phyloP scores from a whole-genome alignment of 2,888 invertebrate species.

The Pachymerium ferrugineum region DNA sequence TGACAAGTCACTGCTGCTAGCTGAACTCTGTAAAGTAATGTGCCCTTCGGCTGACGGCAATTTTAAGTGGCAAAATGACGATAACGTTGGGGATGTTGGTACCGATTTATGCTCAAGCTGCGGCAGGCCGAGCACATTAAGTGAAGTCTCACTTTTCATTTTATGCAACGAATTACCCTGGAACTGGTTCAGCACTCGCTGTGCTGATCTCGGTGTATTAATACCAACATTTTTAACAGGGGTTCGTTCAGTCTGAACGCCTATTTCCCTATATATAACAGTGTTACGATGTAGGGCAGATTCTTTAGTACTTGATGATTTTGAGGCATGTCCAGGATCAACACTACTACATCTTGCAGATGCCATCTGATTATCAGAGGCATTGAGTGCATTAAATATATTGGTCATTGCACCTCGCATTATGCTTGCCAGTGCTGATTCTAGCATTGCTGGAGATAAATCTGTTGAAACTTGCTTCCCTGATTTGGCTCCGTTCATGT shows the following conservation, averaged over 20 bases:
- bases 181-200: background rate
- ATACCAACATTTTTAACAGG: constrained; percentile 35
- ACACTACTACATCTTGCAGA: background rate
- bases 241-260: constrained; percentile 33
- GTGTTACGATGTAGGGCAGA: background rate
- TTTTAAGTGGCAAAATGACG: background rate
- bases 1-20: background rate
- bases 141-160: constrained; percentile 36
- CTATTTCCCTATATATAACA: constrained; percentile 29
- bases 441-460: constrained; percentile 16
- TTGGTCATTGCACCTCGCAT: constrained; percentile 31
- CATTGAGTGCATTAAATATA: background rate
- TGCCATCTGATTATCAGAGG: background rate
- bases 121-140: constrained; percentile 31
- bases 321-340: background rate
- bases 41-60: background rate
- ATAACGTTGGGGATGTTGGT: background rate
- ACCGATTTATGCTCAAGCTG: background rate
- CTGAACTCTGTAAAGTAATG: background rate
- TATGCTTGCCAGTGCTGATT: constrained; percentile 30
- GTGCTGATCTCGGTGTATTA: constrained; percentile 35
- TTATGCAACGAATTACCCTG: constrained; percentile 29
- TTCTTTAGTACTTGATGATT: background rate
- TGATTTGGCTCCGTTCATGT: background rate
- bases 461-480: background rate